Percentiles rank a stretch among this genome's conserved stretches.
These are phyloP conservation scores for Pollicipes pollicipes DNA, from an alignment of 1,140 invertebrate genomes.

Conservation along the genomic window DNA sequence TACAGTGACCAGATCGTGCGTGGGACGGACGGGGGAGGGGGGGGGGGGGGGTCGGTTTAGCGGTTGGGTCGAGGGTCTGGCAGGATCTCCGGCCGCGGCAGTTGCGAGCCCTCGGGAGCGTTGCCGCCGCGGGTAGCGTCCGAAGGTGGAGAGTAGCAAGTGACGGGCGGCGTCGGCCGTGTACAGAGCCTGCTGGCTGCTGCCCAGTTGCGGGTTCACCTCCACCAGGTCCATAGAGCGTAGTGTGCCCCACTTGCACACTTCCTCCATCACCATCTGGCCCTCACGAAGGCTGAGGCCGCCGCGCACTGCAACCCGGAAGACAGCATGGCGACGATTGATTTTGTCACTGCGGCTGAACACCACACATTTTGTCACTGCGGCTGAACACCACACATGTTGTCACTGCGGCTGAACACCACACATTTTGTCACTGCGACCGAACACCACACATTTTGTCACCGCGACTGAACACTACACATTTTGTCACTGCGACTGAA, in stretches of 20 bases:
- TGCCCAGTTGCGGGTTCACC: constrained; percentile 64
- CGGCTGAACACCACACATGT: too few species aligned
- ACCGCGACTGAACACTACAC: too few species aligned
- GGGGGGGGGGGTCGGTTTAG: too few species aligned
- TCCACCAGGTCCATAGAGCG: constrained; percentile 70
- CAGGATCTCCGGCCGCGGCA: background rate
- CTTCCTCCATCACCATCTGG: constrained; percentile 57
- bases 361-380: too few species aligned
- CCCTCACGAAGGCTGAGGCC: constrained; percentile 72
- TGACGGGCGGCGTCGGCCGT: constrained; percentile 21
- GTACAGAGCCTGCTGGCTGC: constrained; percentile 16
- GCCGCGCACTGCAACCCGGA: constrained; percentile 43
- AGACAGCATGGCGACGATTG: background rate
- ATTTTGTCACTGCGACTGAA: too few species aligned
- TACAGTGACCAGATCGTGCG: too few species aligned
- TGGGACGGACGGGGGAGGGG: too few species aligned
- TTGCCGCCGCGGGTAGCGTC: constrained; percentile 5
- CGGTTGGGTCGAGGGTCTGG: background rate
- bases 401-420: too few species aligned
- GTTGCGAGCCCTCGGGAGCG: background rate
- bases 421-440: too few species aligned
- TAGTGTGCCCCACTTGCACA: constrained; percentile 52
- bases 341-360: too few species aligned
- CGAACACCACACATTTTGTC: too few species aligned
- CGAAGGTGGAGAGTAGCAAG: constrained; percentile 22